Conservation (phyloP, 2,113 vertebrate genomes). For the Fulmarus glacialis region DNA sequence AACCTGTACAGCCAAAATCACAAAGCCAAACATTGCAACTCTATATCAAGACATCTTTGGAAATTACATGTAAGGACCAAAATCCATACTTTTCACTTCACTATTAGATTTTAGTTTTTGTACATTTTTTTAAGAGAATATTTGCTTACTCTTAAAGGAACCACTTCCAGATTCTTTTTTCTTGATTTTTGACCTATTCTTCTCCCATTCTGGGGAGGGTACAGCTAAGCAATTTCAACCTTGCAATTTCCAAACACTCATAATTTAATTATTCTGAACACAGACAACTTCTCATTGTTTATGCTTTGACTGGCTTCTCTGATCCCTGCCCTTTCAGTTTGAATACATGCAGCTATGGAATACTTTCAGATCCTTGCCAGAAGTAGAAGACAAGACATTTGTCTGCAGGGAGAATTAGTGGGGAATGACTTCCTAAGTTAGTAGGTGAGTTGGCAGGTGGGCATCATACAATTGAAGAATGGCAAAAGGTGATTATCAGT, state of each 20-base stretch:
- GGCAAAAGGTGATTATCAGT: not conserved
- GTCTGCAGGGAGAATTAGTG: not conserved
- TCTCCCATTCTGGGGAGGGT: not conserved
- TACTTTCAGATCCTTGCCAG: not conserved
- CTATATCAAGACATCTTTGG: not conserved
- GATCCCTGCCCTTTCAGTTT: not conserved
- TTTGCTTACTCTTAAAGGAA: not conserved
- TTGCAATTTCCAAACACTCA: not conserved
- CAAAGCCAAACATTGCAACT: not conserved
- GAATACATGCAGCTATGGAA: not conserved
- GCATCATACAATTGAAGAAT: accelerated
- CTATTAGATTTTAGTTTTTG: not conserved
- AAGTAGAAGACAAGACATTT: not conserved
- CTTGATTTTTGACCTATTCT: not conserved
- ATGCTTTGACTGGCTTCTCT: not conserved
- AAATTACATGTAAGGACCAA: not conserved
- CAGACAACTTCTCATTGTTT: not conserved
- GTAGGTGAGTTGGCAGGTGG: not conserved
- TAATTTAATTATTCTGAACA: not conserved
- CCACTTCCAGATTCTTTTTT: not conserved
- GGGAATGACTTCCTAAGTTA: not conserved
- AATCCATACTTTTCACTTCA: not conserved
- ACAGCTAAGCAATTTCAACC: not conserved
- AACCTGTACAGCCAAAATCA: not conserved
- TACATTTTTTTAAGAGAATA: not conserved